A percentile compares a stretch with the other conserved stretches of the same genome.
Conservation (phyloP, 2,797 vertebrate species). For the Chaenodraco wilsoni region DNA sequence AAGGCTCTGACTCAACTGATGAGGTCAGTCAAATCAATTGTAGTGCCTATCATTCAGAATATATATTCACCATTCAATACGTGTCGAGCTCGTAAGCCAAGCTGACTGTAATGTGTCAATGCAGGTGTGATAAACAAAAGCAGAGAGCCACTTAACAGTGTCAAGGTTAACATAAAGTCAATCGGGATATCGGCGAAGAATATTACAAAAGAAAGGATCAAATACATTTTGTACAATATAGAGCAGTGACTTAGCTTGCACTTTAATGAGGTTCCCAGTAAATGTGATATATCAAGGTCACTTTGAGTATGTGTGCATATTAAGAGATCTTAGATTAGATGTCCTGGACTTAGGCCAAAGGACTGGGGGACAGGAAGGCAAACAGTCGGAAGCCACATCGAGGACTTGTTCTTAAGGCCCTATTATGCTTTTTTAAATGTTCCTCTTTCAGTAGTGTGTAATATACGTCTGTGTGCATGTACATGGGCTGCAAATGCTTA, state of each 20-base stretch:
- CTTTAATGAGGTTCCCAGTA: neutral
- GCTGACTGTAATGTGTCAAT: neutral
- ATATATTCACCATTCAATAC: slow-evolving; percentile 31
- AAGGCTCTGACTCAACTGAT: slow-evolving; percentile 35
- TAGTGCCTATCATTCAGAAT: slow-evolving; percentile 18
- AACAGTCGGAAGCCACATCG: slow-evolving; percentile 27
- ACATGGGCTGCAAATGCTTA: no score
- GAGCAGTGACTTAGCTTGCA: neutral
- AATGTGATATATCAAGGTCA: slow-evolving; percentile 8
- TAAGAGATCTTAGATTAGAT: no score
- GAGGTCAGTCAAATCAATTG: slow-evolving; percentile 35
- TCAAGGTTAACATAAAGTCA: neutral
- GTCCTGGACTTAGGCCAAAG: neutral
- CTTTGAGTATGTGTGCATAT: no score
- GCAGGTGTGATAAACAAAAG: slow-evolving; percentile 2
- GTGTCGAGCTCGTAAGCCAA: slow-evolving; percentile 4
- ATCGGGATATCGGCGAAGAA: neutral
- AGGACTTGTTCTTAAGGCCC: slow-evolving; percentile 10
- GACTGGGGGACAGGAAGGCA: neutral
- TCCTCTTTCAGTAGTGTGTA: neutral
- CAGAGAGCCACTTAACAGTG: neutral
- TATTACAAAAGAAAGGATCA: neutral
- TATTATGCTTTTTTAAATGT: neutral
- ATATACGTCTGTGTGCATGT: no score
- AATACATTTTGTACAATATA: neutral